Percentiles rank a stretch among this genome's conserved stretches.
These are phyloP conservation scores for Amaurobius ferox DNA, from an alignment of 2,888 invertebrate genomes.

Conservation along the genomic window DNA sequence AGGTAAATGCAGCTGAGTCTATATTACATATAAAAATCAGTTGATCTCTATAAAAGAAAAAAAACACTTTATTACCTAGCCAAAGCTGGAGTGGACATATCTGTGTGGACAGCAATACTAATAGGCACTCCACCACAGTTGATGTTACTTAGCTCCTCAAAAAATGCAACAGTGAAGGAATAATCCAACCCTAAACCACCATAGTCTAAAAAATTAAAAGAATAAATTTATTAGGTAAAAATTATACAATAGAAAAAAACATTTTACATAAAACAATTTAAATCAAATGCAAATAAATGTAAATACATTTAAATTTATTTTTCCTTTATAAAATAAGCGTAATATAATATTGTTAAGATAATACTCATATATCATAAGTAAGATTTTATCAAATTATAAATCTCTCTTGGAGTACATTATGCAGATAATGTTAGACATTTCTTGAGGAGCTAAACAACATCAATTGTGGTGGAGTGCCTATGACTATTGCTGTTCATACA, in stretches of 20 bases:
- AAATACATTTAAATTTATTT: no score
- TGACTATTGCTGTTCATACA: slow-evolving; percentile 80
- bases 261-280: no score
- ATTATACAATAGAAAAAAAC: no score
- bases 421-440: slow-evolving; percentile 80
- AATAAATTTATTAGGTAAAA: no score
- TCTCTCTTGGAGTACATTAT: slow-evolving; percentile 80
- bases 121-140: slow-evolving; percentile 80
- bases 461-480: slow-evolving; percentile 79
- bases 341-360: no score
- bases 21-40: no score
- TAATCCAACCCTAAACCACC: slow-evolving; percentile 81
- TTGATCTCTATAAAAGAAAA: no score
- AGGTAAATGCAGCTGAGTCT: no score
- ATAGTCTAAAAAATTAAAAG: slow-evolving; percentile 79
- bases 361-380: no score
- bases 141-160: slow-evolving; percentile 80
- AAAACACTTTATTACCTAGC: slow-evolving; percentile 75
- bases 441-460: slow-evolving; percentile 80
- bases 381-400: no score
- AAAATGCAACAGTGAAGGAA: slow-evolving; percentile 80
- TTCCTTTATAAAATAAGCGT: no score
- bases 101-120: slow-evolving; percentile 80
- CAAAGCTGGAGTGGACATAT: slow-evolving; percentile 81
- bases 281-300: no score